phyloP scores from a whole-genome alignment of 2,113 vertebrate species.

The Brachyhypopomus occidentalis region DNA sequence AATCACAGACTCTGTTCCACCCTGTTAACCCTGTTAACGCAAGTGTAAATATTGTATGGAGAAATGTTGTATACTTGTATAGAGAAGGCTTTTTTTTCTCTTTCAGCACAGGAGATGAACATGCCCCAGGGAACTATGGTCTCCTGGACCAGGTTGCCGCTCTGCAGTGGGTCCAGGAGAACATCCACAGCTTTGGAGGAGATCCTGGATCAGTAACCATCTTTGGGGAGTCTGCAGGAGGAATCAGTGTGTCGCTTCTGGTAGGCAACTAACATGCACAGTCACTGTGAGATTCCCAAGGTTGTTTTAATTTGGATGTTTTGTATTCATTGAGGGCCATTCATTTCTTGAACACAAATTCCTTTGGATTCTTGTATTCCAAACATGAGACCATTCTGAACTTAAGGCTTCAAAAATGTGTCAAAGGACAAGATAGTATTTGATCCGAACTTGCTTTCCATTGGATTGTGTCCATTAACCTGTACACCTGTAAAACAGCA shows the following conservation, averaged over 20 bases:
- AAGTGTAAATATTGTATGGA: background rate
- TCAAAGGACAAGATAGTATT: background rate
- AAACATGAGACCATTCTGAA: background rate
- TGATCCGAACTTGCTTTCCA: background rate
- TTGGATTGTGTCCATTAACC: background rate
- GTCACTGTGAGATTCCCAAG: background rate
- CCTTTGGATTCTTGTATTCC: too few species aligned
- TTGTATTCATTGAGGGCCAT: background rate
- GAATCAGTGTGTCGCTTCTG: slow-evolving; percentile 78
- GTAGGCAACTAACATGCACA: slow-evolving; percentile 60
- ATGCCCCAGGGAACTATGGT: slow-evolving; percentile 83
- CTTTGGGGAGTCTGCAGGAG: slow-evolving; percentile 87
- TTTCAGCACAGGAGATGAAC: slow-evolving; percentile 82
- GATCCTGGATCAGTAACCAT: slow-evolving; percentile 83
- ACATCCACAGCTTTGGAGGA: slow-evolving; percentile 86
- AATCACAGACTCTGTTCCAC: background rate
- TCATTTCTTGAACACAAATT: background rate
- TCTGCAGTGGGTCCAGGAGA: slow-evolving; percentile 85
- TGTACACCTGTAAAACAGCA: background rate
- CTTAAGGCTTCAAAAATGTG: background rate
- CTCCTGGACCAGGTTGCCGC: slow-evolving; percentile 86
- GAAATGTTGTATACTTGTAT: background rate
- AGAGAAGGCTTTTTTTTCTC: background rate
- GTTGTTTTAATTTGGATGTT: background rate
- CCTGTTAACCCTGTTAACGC: background rate